phyloP scores from a whole-genome alignment of 92 coral and sea anemone genomes.

The Heteractis magnifica region DNA sequence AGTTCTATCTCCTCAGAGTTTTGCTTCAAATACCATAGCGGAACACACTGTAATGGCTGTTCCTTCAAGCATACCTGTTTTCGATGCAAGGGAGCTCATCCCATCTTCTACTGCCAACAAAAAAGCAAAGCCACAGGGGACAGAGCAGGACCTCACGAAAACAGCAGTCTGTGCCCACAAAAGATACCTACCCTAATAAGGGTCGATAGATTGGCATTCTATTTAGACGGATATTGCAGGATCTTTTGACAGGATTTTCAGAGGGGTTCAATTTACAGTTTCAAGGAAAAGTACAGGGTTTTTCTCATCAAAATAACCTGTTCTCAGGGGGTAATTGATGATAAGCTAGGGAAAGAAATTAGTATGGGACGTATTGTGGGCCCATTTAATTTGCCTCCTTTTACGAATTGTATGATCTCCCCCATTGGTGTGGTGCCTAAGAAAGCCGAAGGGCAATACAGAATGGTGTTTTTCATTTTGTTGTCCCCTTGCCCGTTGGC shows the following conservation, averaged over 20 bases:
- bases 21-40: constrained; percentile 35
- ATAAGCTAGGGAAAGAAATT: not conserved
- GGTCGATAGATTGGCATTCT: constrained; percentile 21
- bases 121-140: constrained; percentile 9
- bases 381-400: constrained; percentile 36
- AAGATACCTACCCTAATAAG: constrained; percentile 42
- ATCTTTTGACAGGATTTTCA: constrained; percentile 1
- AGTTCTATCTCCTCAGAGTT: constrained; percentile 20
- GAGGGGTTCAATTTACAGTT: not conserved
- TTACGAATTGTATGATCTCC: constrained; percentile 11
- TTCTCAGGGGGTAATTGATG: not conserved
- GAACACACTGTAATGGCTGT: constrained; percentile 41
- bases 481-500: too few relatives aligned
- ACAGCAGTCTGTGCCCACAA: not conserved
- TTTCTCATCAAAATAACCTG: not conserved
- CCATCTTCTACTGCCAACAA: constrained; percentile 23
- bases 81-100: constrained; percentile 36
- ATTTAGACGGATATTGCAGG: constrained; percentile 32
- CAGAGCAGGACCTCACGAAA: not conserved
- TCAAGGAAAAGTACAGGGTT: not conserved
- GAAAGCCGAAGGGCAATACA: constrained; percentile 24
- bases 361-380: constrained; percentile 16
- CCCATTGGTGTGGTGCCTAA: constrained; percentile 24
- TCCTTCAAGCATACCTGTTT: constrained; percentile 23
- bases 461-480: too few relatives aligned